These are phyloP conservation scores for Globodera rostochiensis DNA, from an alignment of 1,140 invertebrate species.

Conservation along the genomic window DNA sequence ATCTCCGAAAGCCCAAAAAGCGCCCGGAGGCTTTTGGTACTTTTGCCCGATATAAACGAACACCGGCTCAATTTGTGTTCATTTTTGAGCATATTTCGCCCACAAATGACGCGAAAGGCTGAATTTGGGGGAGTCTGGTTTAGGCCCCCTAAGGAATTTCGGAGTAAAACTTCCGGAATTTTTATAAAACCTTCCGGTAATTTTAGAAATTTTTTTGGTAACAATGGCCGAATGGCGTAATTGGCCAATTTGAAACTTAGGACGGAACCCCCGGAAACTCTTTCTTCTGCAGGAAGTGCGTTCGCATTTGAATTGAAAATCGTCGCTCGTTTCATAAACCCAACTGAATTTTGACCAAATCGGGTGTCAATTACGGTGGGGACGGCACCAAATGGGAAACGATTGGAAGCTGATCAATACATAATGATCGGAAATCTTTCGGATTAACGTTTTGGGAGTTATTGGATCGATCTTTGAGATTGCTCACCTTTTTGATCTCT, in stretches of 20 bases:
- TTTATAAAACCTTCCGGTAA: neutral
- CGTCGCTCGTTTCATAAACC: no score
- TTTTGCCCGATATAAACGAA: neutral
- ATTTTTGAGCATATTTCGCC: neutral
- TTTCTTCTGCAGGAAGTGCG: no score
- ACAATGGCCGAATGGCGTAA: neutral
- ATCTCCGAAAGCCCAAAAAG: neutral
- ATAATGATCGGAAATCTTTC: no score
- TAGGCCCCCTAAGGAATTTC: neutral
- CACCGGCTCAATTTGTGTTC: neutral
- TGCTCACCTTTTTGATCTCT: conserved; percentile 8
- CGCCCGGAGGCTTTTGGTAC: neutral
- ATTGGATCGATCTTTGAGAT: neutral
- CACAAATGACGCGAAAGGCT: no score
- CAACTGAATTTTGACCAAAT: no score
- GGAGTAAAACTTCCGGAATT: neutral
- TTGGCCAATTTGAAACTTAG: neutral
- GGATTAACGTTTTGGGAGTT: no score
- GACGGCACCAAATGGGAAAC: no score
- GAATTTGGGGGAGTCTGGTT: no score
- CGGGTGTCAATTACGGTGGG: no score
- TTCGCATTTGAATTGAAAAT: no score
- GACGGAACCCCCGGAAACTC: no score
- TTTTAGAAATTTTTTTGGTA: neutral
- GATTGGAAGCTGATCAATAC: no score